Percentiles rank a stretch among this genome's conserved stretches.
phyloP scores from a whole-genome alignment of 2,888 invertebrate genomes.

The Unio pictorum region DNA sequence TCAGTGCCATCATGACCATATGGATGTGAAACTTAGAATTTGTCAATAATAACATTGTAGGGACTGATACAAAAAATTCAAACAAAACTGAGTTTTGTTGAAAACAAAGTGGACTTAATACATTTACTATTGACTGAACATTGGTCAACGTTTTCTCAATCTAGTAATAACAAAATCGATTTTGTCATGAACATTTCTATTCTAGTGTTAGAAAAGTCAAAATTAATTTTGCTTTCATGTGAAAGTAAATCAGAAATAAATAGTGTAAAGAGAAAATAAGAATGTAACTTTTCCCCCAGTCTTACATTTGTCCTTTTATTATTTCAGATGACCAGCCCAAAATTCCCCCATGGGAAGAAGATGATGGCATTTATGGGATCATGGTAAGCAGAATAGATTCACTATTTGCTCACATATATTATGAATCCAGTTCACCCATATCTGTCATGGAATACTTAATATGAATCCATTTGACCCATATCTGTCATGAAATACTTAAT shows the following conservation, averaged over 20 bases:
- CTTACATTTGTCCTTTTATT: constrained; percentile 4
- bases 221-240: not conserved
- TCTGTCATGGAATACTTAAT: too few relatives aligned
- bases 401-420: not conserved
- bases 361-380: constrained; percentile 71
- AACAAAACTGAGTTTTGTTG: too few relatives aligned
- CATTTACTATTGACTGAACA: too few relatives aligned
- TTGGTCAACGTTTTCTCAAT: too few relatives aligned
- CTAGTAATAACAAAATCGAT: not conserved
- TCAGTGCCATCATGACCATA: too few relatives aligned
- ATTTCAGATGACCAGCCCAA: constrained; percentile 61
- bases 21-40: too few relatives aligned
- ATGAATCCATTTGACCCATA: too few relatives aligned
- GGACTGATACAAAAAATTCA: too few relatives aligned
- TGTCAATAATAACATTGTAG: too few relatives aligned
- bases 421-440: too few relatives aligned
- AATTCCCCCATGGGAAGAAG: constrained; percentile 71
- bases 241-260: not conserved
- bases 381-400: constrained; percentile 55
- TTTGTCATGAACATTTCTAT: not conserved
- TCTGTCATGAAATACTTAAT: too few relatives aligned
- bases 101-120: too few relatives aligned
- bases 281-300: not conserved
- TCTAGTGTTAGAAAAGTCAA: not conserved
- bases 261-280: not conserved